Conservation (phyloP, 2,113 vertebrate genomes). For the Brienomyrus brachyistius region DNA sequence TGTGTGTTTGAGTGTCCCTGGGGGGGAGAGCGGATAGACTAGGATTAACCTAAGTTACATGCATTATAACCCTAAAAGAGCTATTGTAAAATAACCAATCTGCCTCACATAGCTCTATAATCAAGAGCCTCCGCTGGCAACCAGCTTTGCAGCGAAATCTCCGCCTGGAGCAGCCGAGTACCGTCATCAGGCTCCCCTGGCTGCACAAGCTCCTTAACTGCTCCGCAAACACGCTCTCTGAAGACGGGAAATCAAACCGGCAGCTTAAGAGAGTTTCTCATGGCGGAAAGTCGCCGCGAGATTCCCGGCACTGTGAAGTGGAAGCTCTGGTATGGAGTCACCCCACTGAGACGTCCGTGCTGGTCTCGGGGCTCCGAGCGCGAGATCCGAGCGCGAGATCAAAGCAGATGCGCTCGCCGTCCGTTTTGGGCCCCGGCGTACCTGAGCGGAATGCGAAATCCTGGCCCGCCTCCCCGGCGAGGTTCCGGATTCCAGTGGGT, state of each 20-base stretch:
- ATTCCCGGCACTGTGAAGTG: constrained; percentile 37
- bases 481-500: neutral
- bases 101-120: neutral
- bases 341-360: constrained; percentile 31
- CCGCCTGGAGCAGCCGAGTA: constrained; percentile 27
- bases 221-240: constrained; percentile 33
- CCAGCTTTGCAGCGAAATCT: neutral
- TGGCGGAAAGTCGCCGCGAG: constrained; percentile 35
- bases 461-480: neutral
- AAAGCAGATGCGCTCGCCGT: constrained; percentile 47
- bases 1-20: neutral
- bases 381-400: constrained; percentile 49
- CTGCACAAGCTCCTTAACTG: constrained; percentile 11
- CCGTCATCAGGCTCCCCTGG: constrained; percentile 30
- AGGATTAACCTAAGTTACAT: neutral
- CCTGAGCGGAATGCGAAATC: constrained; percentile 42
- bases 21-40: neutral
- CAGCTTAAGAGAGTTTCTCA: constrained; percentile 34
- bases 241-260: constrained; percentile 40
- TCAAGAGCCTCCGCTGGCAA: neutral
- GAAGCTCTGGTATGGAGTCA: constrained; percentile 46
- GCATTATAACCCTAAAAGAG: neutral
- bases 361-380: constrained; percentile 16
- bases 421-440: constrained; percentile 37
- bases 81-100: neutral